Percentiles rank a stretch among this genome's conserved stretches.
phyloP scores from a whole-genome alignment of 2,888 invertebrate species.

The Antheraea yamamai region DNA sequence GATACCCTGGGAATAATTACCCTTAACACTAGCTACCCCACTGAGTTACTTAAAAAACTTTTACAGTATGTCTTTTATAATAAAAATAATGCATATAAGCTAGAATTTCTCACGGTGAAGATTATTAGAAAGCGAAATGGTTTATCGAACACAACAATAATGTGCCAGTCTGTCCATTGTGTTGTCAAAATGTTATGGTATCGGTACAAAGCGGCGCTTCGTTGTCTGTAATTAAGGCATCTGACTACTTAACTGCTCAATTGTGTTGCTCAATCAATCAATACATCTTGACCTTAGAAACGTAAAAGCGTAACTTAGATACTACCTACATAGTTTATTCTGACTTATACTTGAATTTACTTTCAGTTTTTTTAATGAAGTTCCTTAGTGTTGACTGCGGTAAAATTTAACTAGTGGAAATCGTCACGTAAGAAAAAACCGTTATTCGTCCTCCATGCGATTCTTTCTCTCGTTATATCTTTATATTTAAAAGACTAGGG shows the following conservation, averaged over 20 bases:
- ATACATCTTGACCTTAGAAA: conserved; percentile 1
- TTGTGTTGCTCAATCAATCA: conserved; percentile 16
- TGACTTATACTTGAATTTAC: neutral
- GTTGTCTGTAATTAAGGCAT: conserved; percentile 54
- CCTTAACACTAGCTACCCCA: too few relatives aligned
- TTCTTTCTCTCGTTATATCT: too few relatives aligned
- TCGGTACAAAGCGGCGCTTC: conserved; percentile 42
- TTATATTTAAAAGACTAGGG: too few relatives aligned
- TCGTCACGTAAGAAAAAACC: too few relatives aligned
- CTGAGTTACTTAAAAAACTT: too few relatives aligned
- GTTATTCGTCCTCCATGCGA: too few relatives aligned
- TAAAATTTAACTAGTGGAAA: too few relatives aligned
- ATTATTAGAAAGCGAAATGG: conserved; percentile 24
- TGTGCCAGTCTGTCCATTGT: conserved; percentile 40
- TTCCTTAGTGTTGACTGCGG: too few relatives aligned
- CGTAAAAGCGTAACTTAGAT: neutral
- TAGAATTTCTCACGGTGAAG: conserved; percentile 27
- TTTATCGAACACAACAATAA: conserved; percentile 18
- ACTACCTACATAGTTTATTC: neutral
- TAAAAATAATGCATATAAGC: conserved; percentile 12
- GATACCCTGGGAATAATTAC: too few relatives aligned
- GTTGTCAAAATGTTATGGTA: conserved; percentile 63
- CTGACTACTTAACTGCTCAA: conserved; percentile 52
- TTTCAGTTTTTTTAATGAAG: neutral
- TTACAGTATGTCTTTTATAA: too few relatives aligned